Base-by-base conservation (phyloP, 1,140 invertebrate genomes). In the Zeugodacus cucurbitae region DNA sequence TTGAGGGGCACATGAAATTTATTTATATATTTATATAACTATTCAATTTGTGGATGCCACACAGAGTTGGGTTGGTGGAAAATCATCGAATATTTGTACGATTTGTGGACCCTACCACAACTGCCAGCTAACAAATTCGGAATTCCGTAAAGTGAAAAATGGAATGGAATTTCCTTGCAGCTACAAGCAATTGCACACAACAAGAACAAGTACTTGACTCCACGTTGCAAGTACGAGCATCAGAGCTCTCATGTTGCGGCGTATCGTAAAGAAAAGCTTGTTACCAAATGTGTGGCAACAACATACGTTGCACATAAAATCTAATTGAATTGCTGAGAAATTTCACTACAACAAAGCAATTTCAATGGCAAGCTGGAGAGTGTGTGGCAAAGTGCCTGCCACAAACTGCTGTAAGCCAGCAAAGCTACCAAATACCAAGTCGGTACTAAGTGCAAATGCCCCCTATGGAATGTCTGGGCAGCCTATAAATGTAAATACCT, bases 311-410 rank as follows among this genome's bases (percentile, higher is more conserved):
- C n/a, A 74, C 70, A 74, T 44, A 74, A 82, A 82, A 54, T 48
- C 41, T 54, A 82, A 82, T 48, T 82, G 74, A 82, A 82, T 82
- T 82, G 74, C 74, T 82, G 74, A 82, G 74, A 82, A 82, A 82
- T 82, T 82, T 82, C 74, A 82, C 74, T 48, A 29, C 74, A 82
- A 37, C 41, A 5, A 54, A 26, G 74, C 74, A 82, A 82, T 82
- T 82, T 82, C 74, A 82, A 82, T 82, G 41, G 74, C 74, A 48
- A 82, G 26, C 37, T 26, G 1, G 22, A 3, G 10, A 3, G 10
- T 58, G 22, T 58, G 70, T 14, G 11, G 32, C 26, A 70, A 70
- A 70, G 64, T 41, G 6, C 34, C 32, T 41, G 70, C 70, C 32
- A 41, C 37, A 74, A 70, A 74, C 32, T 41, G 74, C 41, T 82